Evolutionary conservation across 64 coral and sea anemone genomes (phyloP).

Genomic region (Montipora capricornis): DNA sequence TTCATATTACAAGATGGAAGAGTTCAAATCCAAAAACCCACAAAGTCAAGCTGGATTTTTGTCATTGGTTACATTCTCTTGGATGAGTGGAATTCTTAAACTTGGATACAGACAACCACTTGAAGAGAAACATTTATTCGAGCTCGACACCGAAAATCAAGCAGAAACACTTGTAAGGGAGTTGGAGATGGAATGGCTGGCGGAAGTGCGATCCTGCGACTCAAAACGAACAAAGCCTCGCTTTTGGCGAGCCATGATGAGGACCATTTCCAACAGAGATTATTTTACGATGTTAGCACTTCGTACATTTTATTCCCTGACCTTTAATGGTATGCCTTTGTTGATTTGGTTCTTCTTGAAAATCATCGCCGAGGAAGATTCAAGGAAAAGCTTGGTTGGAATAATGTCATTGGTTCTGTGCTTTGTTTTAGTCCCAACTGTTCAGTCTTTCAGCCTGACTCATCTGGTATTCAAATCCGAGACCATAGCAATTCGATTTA

Average conservation of each 20-base stretch:
- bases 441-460: neutral
- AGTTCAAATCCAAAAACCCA: slow-evolving; percentile 46
- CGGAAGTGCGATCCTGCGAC: neutral
- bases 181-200: slow-evolving; percentile 6
- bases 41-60: slow-evolving; percentile 37
- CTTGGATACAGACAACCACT: slow-evolving; percentile 72
- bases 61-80: slow-evolving; percentile 74
- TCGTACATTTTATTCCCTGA: neutral
- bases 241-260: slow-evolving; percentile 20
- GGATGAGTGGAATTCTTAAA: slow-evolving; percentile 60
- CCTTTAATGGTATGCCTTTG: neutral
- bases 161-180: neutral
- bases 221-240: neutral
- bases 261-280: neutral
- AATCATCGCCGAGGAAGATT: neutral
- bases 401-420: neutral
- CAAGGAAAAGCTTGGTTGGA: neutral
- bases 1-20: neutral
- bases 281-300: neutral
- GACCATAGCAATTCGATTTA: neutral
- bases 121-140: slow-evolving; percentile 62
- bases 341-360: slow-evolving; percentile 22
- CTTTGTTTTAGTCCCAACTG: neutral
- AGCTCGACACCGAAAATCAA: neutral
- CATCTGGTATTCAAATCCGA: neutral